phyloP scores from a whole-genome alignment of 1,140 invertebrate species.

The Megathymus violae region DNA sequence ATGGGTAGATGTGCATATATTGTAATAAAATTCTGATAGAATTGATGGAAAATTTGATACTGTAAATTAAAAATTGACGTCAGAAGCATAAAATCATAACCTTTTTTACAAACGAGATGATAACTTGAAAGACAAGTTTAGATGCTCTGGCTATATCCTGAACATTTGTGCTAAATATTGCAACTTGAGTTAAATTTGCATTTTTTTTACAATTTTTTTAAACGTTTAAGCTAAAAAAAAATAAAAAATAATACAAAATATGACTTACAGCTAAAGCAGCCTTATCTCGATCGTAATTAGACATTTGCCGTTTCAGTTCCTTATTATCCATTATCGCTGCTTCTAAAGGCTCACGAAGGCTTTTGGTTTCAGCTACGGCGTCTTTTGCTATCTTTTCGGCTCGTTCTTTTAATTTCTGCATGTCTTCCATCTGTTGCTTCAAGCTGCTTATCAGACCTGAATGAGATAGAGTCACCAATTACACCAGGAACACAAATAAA shows the following conservation, averaged over 20 bases:
- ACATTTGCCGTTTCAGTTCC: constrained; percentile 89
- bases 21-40: too few species aligned
- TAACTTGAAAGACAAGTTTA: too few species aligned
- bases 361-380: constrained; percentile 88
- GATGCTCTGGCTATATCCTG: too few species aligned
- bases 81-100: too few species aligned
- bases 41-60: too few species aligned
- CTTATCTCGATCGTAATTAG: constrained; percentile 92
- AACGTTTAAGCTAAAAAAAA: too few species aligned
- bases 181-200: too few species aligned
- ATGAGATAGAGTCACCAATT: constrained; percentile 29
- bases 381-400: constrained; percentile 85
- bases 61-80: too few species aligned
- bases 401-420: constrained; percentile 91
- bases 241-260: background rate
- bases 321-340: constrained; percentile 86
- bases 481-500: background rate
- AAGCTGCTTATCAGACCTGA: constrained; percentile 73
- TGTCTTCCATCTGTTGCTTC: constrained; percentile 93
- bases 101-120: too few species aligned
- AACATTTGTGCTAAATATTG: too few species aligned
- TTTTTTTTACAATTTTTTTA: too few species aligned
- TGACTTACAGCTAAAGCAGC: constrained; percentile 80
- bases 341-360: constrained; percentile 88
- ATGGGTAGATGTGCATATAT: too few species aligned